These are phyloP conservation scores for Varanus komodoensis DNA, from an alignment of 2,113 vertebrate species.

Conservation along the genomic window DNA sequence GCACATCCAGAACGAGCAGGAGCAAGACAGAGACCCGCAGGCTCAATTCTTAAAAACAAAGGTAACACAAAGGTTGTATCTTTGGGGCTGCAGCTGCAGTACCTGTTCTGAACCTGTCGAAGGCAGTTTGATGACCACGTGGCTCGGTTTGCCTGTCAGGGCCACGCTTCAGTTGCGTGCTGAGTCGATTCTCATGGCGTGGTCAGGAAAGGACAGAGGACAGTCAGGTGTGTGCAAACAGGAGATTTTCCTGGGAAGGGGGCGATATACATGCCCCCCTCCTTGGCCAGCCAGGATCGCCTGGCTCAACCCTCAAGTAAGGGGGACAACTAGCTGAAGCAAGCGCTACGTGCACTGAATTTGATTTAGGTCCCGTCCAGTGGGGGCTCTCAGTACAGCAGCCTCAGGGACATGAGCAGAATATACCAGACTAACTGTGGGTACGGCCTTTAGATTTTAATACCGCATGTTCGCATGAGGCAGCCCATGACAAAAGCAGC, in stretches of 20 bases:
- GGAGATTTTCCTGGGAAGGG: too few relatives aligned
- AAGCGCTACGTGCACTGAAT: too few relatives aligned
- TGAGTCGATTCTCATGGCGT: background rate
- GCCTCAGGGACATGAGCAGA: too few relatives aligned
- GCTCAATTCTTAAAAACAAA: slow-evolving; percentile 84
- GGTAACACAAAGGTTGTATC: slow-evolving; percentile 72
- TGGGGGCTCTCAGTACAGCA: too few relatives aligned
- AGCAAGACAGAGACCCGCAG: slow-evolving; percentile 79
- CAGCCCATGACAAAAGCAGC: background rate
- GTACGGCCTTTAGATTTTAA: background rate
- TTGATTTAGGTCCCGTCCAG: background rate
- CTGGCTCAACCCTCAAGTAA: background rate
- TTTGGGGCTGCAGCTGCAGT: too few relatives aligned
- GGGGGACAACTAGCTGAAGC: background rate
- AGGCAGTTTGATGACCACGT: background rate
- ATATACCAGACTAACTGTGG: too few relatives aligned
- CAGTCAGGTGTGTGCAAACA: too few relatives aligned
- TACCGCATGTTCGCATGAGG: background rate
- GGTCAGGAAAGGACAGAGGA: too few relatives aligned
- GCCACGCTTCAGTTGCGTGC: background rate
- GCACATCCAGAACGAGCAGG: slow-evolving; percentile 84
- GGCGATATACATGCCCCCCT: too few relatives aligned
- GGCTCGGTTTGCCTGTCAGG: background rate
- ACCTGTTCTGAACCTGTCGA: background rate
- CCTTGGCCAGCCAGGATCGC: too few relatives aligned